phyloP scores from a whole-genome alignment of 2,113 vertebrate genomes.

The Typhlomys cinereus region DNA sequence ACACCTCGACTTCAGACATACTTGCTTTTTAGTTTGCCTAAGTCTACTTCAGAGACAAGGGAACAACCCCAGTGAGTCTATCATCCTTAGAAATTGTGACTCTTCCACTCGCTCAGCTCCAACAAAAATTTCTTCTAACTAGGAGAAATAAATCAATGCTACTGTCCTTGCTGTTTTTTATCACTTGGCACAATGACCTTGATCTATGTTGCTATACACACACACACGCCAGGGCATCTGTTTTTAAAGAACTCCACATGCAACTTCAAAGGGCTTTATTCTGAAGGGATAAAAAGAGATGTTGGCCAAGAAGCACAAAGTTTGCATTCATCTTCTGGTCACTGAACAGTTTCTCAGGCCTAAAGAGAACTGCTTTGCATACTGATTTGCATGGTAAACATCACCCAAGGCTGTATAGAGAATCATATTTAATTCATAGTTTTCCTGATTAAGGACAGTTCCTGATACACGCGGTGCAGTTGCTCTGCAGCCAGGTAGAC shows the following conservation, averaged over 20 bases:
- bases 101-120: background rate
- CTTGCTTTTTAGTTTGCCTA: background rate
- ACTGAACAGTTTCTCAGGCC: background rate
- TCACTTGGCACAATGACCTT: background rate
- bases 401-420: background rate
- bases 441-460: background rate
- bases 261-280: background rate
- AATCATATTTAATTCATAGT: no score
- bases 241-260: background rate
- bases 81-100: background rate
- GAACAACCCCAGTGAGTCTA: background rate
- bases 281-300: background rate
- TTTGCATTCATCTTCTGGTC: background rate
- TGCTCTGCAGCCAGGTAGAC: background rate
- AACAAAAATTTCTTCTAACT: slow-evolving; percentile 17
- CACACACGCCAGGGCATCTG: no score
- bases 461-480: fast-evolving
- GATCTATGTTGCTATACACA: no score
- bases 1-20: background rate
- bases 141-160: background rate
- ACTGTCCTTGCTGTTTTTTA: background rate
- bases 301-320: background rate
- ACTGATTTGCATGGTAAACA: background rate
- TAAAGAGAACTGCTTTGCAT: background rate
- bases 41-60: background rate